These are phyloP conservation scores for Megamerina dolium DNA, from an alignment of 2,888 invertebrate genomes.

Conservation along the genomic window DNA sequence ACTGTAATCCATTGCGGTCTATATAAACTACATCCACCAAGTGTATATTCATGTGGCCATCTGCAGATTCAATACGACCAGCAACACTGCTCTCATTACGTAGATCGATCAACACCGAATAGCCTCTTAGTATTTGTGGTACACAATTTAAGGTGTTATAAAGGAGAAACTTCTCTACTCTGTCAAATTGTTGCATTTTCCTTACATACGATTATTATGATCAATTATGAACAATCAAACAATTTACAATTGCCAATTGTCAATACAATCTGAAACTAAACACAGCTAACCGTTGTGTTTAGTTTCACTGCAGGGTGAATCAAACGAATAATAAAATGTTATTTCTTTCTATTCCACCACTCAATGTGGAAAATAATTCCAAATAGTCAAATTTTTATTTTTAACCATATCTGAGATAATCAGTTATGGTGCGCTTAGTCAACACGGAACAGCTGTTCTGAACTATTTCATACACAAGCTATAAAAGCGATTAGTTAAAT, in stretches of 20 bases:
- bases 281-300: too few relatives aligned
- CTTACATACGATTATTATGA: neutral
- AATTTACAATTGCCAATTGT: neutral
- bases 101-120: constrained; percentile 43
- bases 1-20: constrained; percentile 39
- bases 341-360: too few relatives aligned
- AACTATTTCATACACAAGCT: too few relatives aligned
- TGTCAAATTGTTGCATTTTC: constrained; percentile 32
- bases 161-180: constrained; percentile 39
- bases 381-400: too few relatives aligned
- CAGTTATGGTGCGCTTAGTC: too few relatives aligned
- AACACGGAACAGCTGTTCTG: too few relatives aligned
- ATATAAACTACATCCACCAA: constrained; percentile 40
- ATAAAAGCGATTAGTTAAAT: too few relatives aligned
- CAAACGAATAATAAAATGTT: too few relatives aligned
- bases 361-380: too few relatives aligned
- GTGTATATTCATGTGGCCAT: constrained; percentile 45
- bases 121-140: constrained; percentile 37
- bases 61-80: constrained; percentile 37
- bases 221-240: neutral
- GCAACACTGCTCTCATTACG: constrained; percentile 45
- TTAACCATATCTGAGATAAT: too few relatives aligned
- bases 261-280: too few relatives aligned
- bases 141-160: constrained; percentile 40
- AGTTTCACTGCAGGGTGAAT: too few relatives aligned